phyloP scores from a whole-genome alignment of 2,888 invertebrate species.

The Sisyra terminalis region DNA sequence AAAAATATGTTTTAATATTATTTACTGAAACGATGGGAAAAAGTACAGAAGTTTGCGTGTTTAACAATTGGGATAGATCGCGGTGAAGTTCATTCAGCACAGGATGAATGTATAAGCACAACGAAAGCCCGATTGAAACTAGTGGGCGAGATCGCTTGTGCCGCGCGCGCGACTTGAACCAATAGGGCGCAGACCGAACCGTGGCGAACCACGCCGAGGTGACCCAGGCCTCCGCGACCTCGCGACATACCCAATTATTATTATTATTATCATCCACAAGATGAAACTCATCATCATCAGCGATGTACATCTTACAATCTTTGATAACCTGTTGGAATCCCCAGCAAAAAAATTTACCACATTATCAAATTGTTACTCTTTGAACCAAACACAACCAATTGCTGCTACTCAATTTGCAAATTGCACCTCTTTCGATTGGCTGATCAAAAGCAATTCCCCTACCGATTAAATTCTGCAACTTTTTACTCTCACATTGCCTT shows the following conservation, averaged over 20 bases:
- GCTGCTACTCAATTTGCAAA: too few relatives aligned
- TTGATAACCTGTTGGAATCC: too few relatives aligned
- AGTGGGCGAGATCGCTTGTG: constrained; percentile 7
- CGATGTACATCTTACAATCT: neutral
- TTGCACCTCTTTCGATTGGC: too few relatives aligned
- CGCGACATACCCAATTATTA: too few relatives aligned
- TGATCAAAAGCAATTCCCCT: too few relatives aligned
- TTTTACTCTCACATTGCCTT: too few relatives aligned
- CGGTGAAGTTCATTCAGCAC: neutral
- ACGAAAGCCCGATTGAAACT: constrained; percentile 4
- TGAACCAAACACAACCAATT: too few relatives aligned
- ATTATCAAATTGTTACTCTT: too few relatives aligned
- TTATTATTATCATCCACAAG: too few relatives aligned
- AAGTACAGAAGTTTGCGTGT: neutral
- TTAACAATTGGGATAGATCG: neutral
- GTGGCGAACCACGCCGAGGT: constrained; percentile 3
- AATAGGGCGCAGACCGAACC: constrained; percentile 4
- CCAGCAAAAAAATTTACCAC: too few relatives aligned
- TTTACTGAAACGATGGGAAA: neutral
- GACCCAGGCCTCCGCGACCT: constrained; percentile 1
- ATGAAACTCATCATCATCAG: neutral
- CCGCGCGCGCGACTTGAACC: constrained; percentile 8
- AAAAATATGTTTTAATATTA: too few relatives aligned
- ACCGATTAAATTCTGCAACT: too few relatives aligned
- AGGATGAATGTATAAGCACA: constrained; percentile 1